phyloP scores from a whole-genome alignment of 2,113 vertebrate species.

The Litocranius walleri region DNA sequence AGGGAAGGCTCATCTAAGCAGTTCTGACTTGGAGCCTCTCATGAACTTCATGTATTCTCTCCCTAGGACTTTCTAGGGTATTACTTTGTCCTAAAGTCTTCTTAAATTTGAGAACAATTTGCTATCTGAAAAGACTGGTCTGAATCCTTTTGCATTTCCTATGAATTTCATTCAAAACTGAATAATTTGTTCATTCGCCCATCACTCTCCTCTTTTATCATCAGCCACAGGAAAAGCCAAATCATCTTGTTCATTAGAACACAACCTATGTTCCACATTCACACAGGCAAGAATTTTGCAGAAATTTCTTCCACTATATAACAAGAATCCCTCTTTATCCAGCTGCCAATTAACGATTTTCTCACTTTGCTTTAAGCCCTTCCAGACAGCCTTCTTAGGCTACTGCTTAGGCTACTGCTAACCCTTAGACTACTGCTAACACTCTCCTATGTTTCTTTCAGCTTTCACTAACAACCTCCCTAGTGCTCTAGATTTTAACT shows the following conservation, averaged over 20 bases:
- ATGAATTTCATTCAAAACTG: background rate
- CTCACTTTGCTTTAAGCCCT: background rate
- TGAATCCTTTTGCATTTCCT: background rate
- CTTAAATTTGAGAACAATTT: background rate
- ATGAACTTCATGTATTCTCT: background rate
- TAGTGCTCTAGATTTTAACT: background rate
- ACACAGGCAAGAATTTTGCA: background rate
- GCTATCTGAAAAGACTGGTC: background rate
- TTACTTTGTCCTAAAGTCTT: background rate
- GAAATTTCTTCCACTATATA: background rate
- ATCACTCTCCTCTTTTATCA: background rate
- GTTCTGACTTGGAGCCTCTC: background rate
- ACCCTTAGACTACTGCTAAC: background rate
- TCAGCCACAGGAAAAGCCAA: background rate
- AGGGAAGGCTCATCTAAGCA: background rate
- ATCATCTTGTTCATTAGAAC: background rate
- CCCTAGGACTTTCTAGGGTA: background rate
- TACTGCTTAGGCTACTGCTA: background rate
- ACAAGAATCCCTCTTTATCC: background rate
- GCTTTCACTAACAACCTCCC: background rate
- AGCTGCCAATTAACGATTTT: background rate
- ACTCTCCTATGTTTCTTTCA: background rate
- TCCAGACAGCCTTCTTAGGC: background rate
- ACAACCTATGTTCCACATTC: background rate
- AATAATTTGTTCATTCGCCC: background rate